These are phyloP conservation scores for Heterohyrax brucei DNA, from an alignment of 2,797 vertebrate species.

Conservation along the genomic window DNA sequence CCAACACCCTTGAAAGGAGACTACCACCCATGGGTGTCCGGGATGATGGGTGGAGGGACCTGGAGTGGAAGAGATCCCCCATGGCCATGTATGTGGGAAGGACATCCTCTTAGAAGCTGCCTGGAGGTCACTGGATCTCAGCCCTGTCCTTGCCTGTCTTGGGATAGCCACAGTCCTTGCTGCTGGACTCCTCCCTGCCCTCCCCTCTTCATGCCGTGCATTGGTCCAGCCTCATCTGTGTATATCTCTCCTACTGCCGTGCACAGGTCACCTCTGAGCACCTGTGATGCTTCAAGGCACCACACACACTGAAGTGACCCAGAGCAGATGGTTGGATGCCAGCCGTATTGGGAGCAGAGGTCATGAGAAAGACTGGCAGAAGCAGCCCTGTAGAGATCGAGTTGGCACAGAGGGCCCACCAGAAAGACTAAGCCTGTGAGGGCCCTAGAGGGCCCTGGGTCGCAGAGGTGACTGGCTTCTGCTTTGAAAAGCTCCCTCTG, in stretches of 20 bases:
- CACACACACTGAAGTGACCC: background rate
- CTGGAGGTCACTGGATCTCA: background rate
- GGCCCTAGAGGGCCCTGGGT: background rate
- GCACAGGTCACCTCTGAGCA: background rate
- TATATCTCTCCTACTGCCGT: no score
- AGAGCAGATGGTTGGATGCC: background rate
- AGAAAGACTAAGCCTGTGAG: background rate
- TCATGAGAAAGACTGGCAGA: background rate
- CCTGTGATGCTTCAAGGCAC: background rate
- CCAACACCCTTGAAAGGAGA: background rate
- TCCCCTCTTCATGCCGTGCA: no score
- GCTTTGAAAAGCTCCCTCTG: background rate
- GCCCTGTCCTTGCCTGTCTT: no score
- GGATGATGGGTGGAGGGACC: background rate
- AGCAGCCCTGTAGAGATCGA: background rate
- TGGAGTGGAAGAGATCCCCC: background rate
- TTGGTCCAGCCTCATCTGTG: background rate
- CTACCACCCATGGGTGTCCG: no score
- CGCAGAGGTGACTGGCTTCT: background rate
- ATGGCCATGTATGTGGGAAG: background rate
- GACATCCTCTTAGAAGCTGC: background rate
- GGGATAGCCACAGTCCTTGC: background rate
- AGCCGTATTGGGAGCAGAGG: background rate
- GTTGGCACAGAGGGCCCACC: background rate
- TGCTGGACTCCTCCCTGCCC: background rate